phyloP scores from a whole-genome alignment of 2,888 invertebrate genomes.

The Tachina fera region DNA sequence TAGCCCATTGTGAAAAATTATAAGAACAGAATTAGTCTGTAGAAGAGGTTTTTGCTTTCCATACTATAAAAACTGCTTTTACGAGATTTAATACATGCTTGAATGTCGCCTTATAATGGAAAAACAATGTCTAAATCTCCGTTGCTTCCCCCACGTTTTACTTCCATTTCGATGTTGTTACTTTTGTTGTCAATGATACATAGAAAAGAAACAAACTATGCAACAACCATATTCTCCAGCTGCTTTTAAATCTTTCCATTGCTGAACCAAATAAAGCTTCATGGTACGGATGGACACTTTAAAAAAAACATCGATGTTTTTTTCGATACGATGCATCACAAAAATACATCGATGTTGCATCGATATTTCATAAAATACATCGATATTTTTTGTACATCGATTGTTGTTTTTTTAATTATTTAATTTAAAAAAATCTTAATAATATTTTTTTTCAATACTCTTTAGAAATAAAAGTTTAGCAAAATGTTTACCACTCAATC shows the following conservation, averaged over 20 bases:
- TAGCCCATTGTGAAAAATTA: constrained; percentile 11
- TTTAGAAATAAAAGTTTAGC: too few species aligned
- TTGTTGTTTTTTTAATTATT: too few species aligned
- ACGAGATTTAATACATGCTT: constrained; percentile 32
- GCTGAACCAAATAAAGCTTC: background rate
- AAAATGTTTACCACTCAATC: too few species aligned
- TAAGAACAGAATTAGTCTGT: constrained; percentile 30
- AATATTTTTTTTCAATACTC: too few species aligned
- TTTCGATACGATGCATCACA: too few species aligned
- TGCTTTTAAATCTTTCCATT: constrained; percentile 9
- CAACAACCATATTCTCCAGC: constrained; percentile 44
- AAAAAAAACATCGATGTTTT: too few species aligned
- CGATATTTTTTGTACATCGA: too few species aligned
- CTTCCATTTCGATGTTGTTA: constrained; percentile 20
- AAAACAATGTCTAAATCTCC: constrained; percentile 57
- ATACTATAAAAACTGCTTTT: constrained; percentile 9
- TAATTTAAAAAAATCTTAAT: too few species aligned
- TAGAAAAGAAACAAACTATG: background rate
- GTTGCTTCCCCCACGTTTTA: constrained; percentile 27
- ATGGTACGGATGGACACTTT: too few species aligned
- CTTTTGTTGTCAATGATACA: constrained; percentile 1
- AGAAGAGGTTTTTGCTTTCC: constrained; percentile 5
- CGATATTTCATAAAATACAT: too few species aligned
- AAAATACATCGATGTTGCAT: too few species aligned
- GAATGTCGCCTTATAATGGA: constrained; percentile 47